These are phyloP conservation scores for Prietella phreatophila DNA, from an alignment of 2,113 vertebrate species.

Conservation along the genomic window DNA sequence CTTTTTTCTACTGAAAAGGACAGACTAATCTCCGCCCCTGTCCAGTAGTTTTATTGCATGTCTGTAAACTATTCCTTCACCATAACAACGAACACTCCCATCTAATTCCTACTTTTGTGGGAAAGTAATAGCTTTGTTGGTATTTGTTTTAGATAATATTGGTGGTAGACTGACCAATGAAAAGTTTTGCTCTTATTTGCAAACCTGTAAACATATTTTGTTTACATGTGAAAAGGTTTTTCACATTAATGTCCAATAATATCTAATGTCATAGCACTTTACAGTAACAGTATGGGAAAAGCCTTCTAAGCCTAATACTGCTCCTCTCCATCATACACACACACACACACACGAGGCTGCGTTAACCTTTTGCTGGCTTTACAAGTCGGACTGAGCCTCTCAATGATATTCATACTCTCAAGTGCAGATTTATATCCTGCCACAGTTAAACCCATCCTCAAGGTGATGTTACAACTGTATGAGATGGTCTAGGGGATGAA, in stretches of 20 bases:
- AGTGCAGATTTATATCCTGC: constrained; percentile 59
- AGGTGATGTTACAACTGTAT: constrained; percentile 33
- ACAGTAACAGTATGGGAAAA: constrained; percentile 47
- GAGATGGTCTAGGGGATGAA: constrained; percentile 54
- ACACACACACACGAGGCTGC: constrained; percentile 34
- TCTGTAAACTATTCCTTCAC: constrained; percentile 54
- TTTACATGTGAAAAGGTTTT: constrained; percentile 49
- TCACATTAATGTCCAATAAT: constrained; percentile 40
- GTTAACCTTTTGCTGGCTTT: constrained; percentile 71
- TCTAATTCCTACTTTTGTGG: neutral
- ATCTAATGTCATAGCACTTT: constrained; percentile 54
- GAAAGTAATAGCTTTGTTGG: neutral
- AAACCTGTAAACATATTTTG: neutral
- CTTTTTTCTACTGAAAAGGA: constrained; percentile 35
- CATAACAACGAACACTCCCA: constrained; percentile 29
- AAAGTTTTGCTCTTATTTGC: neutral
- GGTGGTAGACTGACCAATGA: neutral
- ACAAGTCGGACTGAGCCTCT: constrained; percentile 59
- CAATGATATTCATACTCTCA: constrained; percentile 59
- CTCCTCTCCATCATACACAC: neutral
- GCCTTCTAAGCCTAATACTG: constrained; percentile 58
- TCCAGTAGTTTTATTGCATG: constrained; percentile 59
- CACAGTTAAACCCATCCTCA: constrained; percentile 49
- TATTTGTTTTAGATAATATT: neutral
- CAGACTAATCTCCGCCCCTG: constrained; percentile 44